Percentiles rank a stretch among this genome's conserved stretches.
Evolutionary conservation across 1,140 invertebrate species (phyloP).

Genomic region (Chironomus striatipennis): DNA sequence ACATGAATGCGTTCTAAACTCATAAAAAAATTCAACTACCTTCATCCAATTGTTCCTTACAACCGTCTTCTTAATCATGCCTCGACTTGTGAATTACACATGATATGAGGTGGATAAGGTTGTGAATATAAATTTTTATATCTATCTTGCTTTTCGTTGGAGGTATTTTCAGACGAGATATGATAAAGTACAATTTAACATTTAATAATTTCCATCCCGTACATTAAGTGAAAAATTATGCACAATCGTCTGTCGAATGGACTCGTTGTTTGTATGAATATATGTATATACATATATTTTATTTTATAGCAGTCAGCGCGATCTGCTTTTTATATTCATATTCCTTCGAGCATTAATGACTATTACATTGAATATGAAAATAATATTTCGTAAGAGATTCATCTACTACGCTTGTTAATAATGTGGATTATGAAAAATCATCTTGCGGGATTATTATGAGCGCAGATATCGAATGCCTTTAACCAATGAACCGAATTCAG

Average conservation of each 20-base stretch:
- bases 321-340: background rate
- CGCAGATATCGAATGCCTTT: background rate
- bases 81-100: constrained; percentile 6
- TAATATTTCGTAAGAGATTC: constrained; percentile 2
- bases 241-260: background rate
- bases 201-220: background rate
- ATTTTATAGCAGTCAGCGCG: background rate
- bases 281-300: background rate
- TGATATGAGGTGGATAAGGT: background rate
- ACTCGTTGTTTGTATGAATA: background rate
- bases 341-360: constrained; percentile 1
- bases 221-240: constrained; percentile 19
- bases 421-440: constrained; percentile 3
- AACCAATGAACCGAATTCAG: background rate
- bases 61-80: constrained; percentile 2
- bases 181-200: constrained; percentile 18
- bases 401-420: background rate
- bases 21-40: too few species aligned
- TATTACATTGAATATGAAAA: background rate
- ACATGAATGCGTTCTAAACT: too few species aligned
- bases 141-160: background rate
- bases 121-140: background rate
- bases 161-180: constrained; percentile 10
- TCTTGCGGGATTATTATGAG: background rate
- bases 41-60: background rate